Evolutionary conservation across 2,797 vertebrate species (phyloP).

Genomic region (Harpagifer antarcticus): DNA sequence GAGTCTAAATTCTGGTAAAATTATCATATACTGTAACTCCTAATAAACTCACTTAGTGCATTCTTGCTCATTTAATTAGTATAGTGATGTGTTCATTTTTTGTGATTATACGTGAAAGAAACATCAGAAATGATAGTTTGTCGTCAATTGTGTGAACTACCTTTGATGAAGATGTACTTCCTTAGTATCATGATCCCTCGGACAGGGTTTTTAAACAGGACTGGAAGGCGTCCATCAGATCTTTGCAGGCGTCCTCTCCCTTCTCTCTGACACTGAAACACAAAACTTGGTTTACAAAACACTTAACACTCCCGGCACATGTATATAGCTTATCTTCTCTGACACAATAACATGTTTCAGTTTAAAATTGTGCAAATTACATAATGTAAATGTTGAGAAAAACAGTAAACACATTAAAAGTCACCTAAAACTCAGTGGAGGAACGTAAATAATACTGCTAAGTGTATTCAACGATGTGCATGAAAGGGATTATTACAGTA

Average conservation of each 20-base stretch:
- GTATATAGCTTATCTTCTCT: neutral
- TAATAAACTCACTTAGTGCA: too few relatives aligned
- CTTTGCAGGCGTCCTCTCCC: conserved; percentile 73
- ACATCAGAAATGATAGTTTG: neutral
- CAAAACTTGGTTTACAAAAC: conserved; percentile 32
- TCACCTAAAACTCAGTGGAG: conserved; percentile 16
- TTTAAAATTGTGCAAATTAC: neutral
- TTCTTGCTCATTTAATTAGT: neutral
- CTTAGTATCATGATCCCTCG: conserved; percentile 64
- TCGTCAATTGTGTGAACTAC: conserved; percentile 42
- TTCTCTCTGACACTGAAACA: conserved; percentile 80
- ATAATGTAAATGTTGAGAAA: neutral
- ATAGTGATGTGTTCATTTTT: neutral
- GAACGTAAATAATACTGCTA: conserved; percentile 17
- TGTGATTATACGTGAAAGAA: neutral
- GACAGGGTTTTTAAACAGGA: conserved; percentile 80
- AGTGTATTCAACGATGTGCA: conserved; percentile 15
- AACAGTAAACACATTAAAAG: conserved; percentile 7
- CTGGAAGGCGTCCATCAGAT: conserved; percentile 83
- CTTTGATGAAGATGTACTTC: conserved; percentile 24
- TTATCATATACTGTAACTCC: too few relatives aligned
- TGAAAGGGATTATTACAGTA: conserved; percentile 40
- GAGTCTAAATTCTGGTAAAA: neutral
- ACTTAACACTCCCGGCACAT: neutral
- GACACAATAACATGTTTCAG: neutral